Evolutionary conservation across 2,797 vertebrate species (phyloP).

Genomic region (Tangara arthus): DNA sequence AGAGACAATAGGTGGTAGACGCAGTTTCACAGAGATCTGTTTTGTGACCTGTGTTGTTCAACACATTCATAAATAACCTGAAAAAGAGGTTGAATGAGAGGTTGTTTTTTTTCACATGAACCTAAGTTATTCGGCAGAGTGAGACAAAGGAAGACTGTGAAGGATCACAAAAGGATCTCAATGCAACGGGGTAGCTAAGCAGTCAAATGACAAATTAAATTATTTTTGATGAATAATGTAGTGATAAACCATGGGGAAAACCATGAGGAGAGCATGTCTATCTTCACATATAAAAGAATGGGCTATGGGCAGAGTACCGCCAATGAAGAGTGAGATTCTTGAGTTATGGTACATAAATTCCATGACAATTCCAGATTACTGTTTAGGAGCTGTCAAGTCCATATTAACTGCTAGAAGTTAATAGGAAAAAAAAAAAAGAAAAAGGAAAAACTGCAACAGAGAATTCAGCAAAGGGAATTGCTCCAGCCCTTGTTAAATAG

Average conservation of each 20-base stretch:
- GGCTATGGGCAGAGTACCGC: not conserved
- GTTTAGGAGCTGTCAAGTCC: not conserved
- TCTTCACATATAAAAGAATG: not conserved
- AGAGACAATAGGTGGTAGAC: not conserved
- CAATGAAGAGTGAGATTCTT: not conserved
- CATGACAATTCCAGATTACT: not conserved
- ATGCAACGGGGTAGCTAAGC: constrained; percentile 9
- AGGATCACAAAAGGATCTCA: constrained; percentile 35
- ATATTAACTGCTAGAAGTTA: not conserved
- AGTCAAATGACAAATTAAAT: constrained; percentile 42
- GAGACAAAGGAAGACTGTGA: constrained; percentile 24
- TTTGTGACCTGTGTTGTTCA: not conserved
- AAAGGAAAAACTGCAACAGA: not conserved
- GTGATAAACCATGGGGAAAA: not conserved
- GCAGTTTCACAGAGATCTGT: not conserved
- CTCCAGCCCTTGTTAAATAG: not conserved
- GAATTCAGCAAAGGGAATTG: not conserved
- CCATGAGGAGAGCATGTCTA: not conserved
- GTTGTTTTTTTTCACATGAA: not conserved
- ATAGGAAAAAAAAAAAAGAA: rapidly evolving
- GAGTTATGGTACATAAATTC: not conserved
- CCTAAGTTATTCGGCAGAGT: not conserved
- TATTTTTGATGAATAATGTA: constrained; percentile 5
- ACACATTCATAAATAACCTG: not conserved
- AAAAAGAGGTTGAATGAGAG: not conserved